phyloP scores from a whole-genome alignment of 2,888 invertebrate genomes.

The Drosophila aldrichi region DNA sequence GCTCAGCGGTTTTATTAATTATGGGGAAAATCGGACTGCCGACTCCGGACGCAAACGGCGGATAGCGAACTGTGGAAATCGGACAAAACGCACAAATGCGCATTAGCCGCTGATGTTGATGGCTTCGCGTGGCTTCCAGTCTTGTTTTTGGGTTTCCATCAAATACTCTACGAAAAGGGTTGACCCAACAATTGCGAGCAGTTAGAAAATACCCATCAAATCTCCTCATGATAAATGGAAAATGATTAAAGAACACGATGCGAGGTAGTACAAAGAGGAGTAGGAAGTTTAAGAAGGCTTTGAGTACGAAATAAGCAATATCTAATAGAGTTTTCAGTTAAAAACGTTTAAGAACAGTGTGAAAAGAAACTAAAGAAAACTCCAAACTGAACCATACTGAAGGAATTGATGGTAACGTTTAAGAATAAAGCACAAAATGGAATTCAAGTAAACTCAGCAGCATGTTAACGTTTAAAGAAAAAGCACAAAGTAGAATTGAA shows the following conservation, averaged over 20 bases:
- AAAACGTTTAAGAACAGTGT: neutral
- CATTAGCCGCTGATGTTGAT: slow-evolving; percentile 74
- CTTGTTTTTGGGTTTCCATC: slow-evolving; percentile 46
- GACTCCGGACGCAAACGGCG: slow-evolving; percentile 44
- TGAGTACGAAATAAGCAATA: neutral
- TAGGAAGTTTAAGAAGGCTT: neutral
- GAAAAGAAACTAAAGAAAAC: neutral
- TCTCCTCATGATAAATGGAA: neutral
- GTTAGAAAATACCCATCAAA: neutral
- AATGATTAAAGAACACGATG: neutral
- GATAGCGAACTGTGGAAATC: slow-evolving; percentile 49
- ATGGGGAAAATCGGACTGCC: slow-evolving; percentile 63
- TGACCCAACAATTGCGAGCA: too few species aligned
- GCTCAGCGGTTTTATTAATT: slow-evolving; percentile 70
- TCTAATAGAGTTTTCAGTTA: neutral
- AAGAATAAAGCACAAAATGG: neutral
- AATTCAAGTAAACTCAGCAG: neutral
- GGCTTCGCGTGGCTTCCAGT: slow-evolving; percentile 69
- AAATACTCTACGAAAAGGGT: slow-evolving; percentile 9
- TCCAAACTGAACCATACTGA: neutral
- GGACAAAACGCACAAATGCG: slow-evolving; percentile 38
- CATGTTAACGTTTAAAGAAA: too few species aligned
- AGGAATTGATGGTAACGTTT: neutral
- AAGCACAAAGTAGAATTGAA: too few species aligned
- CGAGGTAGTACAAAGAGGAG: neutral